A percentile compares a stretch with the other conserved stretches of the same genome.
These are phyloP conservation scores for Acleris sparsana DNA, from an alignment of 2,888 invertebrate species.

Conservation along the genomic window DNA sequence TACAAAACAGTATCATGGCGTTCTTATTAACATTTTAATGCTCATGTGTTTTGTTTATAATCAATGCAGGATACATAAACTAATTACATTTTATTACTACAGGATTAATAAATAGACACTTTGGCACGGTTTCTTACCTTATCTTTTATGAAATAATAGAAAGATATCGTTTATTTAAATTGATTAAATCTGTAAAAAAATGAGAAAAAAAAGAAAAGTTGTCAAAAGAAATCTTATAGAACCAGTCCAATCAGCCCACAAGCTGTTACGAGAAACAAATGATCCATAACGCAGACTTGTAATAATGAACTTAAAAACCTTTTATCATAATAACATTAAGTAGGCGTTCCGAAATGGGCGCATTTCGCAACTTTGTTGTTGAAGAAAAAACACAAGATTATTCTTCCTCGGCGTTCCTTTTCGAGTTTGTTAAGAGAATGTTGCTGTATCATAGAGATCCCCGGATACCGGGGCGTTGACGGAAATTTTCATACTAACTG, in stretches of 20 bases:
- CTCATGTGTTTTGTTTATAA: no score
- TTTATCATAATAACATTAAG: constrained; percentile 35
- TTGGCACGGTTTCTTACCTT: no score
- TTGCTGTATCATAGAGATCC: constrained; percentile 45
- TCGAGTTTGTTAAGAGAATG: constrained; percentile 30
- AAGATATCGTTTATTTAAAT: no score
- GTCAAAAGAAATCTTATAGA: neutral
- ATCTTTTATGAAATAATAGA: no score
- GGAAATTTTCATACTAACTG: constrained; percentile 53
- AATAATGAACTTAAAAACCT: constrained; percentile 35
- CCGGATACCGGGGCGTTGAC: constrained; percentile 45
- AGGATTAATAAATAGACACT: no score
- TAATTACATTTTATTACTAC: no score
- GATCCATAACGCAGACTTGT: constrained; percentile 17
- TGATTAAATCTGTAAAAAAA: no score
- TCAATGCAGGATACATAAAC: no score
- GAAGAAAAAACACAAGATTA: constrained; percentile 25
- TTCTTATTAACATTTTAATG: no score
- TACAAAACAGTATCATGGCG: no score
- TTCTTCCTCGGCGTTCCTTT: constrained; percentile 26
- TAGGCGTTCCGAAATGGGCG: constrained; percentile 26
- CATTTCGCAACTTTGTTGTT: constrained; percentile 32
- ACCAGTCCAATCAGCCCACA: constrained; percentile 13
- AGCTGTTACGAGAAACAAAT: constrained; percentile 20
- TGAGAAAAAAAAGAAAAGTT: neutral